Conservation (phyloP, 2,797 vertebrate species). For the Tolypeutes matacus region DNA sequence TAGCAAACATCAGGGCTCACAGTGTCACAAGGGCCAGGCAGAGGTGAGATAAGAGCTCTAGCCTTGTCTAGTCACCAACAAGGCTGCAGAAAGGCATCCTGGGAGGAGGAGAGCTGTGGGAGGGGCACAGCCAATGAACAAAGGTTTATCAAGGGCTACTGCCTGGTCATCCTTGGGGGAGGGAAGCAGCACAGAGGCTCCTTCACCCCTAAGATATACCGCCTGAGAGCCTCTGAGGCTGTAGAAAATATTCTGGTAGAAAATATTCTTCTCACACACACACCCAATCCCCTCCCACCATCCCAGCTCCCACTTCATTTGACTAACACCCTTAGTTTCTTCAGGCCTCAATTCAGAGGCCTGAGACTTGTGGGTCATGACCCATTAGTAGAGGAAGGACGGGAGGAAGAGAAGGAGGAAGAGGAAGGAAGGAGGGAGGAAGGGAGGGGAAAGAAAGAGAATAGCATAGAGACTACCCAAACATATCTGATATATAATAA, state of each 20-base stretch:
- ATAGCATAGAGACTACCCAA: neutral
- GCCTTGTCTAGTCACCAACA: neutral
- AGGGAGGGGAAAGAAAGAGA: neutral
- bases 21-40: constrained; percentile 16
- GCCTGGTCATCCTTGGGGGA: neutral
- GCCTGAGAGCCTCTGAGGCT: neutral
- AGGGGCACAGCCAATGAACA: neutral
- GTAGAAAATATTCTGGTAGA: constrained; percentile 6
- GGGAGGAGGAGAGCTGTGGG: constrained; percentile 32
- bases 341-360: neutral
- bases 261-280: neutral
- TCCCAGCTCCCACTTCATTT: neutral
- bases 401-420: constrained; percentile 8
- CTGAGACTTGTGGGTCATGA: constrained; percentile 33
- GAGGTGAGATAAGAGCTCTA: constrained; percentile 70
- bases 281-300: neutral
- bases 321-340: neutral
- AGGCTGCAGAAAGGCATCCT: constrained; percentile 36
- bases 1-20: constrained; percentile 57
- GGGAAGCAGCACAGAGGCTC: constrained; percentile 44
- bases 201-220: neutral
- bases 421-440: neutral
- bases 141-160: constrained; percentile 28
- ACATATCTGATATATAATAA: neutral
- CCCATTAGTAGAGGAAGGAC: neutral